These are phyloP conservation scores for Meleagris gallopavo DNA, from an alignment of 2,113 vertebrate genomes.

Conservation along the genomic window DNA sequence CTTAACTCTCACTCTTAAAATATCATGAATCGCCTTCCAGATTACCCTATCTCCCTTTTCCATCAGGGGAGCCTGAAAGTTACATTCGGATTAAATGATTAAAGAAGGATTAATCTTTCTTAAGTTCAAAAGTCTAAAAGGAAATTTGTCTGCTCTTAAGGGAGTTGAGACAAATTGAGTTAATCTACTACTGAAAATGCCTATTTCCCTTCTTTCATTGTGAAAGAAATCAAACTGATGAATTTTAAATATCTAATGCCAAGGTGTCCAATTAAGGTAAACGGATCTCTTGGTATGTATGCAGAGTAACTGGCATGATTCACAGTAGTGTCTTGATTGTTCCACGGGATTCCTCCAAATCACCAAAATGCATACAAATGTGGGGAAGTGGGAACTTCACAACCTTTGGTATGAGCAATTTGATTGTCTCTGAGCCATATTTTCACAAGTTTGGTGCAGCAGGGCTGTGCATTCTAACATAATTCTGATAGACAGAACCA, in stretches of 20 bases:
- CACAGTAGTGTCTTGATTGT: neutral
- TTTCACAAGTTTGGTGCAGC: neutral
- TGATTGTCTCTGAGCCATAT: neutral
- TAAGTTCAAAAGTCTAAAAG: neutral
- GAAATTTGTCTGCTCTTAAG: neutral
- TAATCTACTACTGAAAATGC: neutral
- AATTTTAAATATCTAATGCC: neutral
- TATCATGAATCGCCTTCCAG: neutral
- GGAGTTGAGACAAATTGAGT: neutral
- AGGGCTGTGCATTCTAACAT: neutral
- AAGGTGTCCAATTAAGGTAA: neutral
- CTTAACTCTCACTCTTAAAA: neutral
- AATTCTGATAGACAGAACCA: neutral
- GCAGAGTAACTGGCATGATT: neutral
- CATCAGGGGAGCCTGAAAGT: neutral
- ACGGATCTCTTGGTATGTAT: neutral
- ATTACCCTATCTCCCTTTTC: neutral
- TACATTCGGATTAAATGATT: neutral
- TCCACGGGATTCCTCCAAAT: neutral
- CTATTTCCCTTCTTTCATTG: neutral
- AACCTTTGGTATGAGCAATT: neutral
- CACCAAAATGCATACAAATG: neutral
- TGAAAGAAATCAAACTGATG: neutral
- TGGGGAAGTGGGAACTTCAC: neutral
- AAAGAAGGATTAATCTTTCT: neutral